Evolutionary conservation across 2,113 vertebrate genomes (phyloP).

Genomic region (Porphyrio hochstetteri): DNA sequence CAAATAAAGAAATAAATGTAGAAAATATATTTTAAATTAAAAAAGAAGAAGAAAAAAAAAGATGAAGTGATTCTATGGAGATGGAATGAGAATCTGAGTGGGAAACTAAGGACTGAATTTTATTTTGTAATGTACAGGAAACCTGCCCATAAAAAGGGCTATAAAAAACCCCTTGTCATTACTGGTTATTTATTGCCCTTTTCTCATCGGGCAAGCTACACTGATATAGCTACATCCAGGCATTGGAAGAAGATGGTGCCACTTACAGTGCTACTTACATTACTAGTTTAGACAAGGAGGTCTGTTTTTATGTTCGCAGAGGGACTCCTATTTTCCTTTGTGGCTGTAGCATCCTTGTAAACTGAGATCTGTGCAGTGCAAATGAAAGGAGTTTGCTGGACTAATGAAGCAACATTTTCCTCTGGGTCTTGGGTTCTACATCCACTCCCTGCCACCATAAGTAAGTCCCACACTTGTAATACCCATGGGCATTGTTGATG

Average conservation of each 20-base stretch:
- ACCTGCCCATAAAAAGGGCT: not conserved
- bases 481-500: accelerated
- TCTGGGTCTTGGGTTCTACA: accelerated
- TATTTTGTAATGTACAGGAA: not conserved
- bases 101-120: not conserved
- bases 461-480: not conserved
- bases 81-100: not conserved
- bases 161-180: not conserved
- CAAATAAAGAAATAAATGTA: not conserved
- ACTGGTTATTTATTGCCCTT: not conserved
- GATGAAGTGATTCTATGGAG: not conserved
- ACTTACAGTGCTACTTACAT: not conserved
- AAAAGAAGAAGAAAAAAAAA: not conserved
- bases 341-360: not conserved
- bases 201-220: not conserved
- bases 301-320: not conserved
- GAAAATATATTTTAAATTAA: not conserved
- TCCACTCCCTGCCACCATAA: not conserved
- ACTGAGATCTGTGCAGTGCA: not conserved
- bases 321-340: not conserved
- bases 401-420: not conserved
- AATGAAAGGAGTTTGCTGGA: not conserved
- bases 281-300: not conserved
- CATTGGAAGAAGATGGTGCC: not conserved
- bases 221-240: not conserved